Evolutionary conservation across 2,113 vertebrate genomes (phyloP).

Genomic region (Phrynocephalus versicolor): DNA sequence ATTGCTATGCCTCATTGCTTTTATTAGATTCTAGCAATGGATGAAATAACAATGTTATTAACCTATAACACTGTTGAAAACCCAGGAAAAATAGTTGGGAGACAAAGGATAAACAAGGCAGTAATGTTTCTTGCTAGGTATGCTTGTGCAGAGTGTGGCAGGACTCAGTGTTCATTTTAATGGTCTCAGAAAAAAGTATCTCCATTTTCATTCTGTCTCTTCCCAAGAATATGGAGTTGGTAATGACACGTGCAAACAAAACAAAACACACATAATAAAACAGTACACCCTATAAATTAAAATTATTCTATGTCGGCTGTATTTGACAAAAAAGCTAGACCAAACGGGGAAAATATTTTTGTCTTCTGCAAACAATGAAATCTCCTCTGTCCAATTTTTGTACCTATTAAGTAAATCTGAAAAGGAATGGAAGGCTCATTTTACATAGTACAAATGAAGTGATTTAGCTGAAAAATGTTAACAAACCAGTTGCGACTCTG

Average conservation of each 20-base stretch:
- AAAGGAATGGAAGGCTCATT: conserved; percentile 22
- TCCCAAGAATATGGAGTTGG: neutral
- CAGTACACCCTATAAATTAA: neutral
- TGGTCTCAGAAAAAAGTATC: neutral
- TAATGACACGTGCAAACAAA: conserved; percentile 25
- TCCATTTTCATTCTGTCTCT: neutral
- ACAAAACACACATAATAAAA: conserved; percentile 5
- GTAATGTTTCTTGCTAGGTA: conserved; percentile 25
- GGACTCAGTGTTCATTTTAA: conserved; percentile 47
- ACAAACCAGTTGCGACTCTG: neutral
- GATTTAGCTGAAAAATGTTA: conserved; percentile 24
- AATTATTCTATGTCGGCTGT: neutral
- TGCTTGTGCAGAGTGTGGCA: neutral
- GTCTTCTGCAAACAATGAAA: neutral
- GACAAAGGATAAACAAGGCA: conserved; percentile 18
- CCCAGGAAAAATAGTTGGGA: conserved; percentile 65
- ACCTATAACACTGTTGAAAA: conserved; percentile 76
- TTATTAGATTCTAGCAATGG: conserved; percentile 74
- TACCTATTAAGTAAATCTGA: conserved; percentile 17
- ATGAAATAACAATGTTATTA: conserved; percentile 78
- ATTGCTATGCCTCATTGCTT: conserved; percentile 73
- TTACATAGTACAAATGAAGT: conserved; percentile 25
- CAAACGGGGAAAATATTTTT: conserved; percentile 26
- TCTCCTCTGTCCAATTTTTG: neutral
- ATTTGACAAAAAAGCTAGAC: neutral